phyloP scores from a whole-genome alignment of 2,113 vertebrate genomes.

The Cichladusa arquata region DNA sequence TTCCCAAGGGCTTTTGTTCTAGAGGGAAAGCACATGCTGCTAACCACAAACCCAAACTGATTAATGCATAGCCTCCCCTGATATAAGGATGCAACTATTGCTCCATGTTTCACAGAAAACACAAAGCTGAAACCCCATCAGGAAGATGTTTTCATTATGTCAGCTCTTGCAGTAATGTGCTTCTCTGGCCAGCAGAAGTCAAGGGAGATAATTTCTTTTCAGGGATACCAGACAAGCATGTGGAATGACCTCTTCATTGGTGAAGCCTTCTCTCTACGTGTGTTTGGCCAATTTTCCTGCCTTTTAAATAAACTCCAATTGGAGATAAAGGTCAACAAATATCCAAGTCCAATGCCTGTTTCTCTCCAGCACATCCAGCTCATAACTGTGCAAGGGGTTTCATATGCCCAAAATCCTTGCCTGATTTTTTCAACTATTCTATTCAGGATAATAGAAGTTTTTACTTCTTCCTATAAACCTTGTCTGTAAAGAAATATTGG shows the following conservation, averaged over 20 bases:
- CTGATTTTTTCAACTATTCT: background rate
- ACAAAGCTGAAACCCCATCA: background rate
- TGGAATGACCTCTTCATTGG: background rate
- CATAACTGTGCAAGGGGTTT: background rate
- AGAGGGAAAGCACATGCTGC: background rate
- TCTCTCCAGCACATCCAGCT: background rate
- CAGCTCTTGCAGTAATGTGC: background rate
- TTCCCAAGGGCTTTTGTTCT: background rate
- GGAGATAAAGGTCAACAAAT: background rate
- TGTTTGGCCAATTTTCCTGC: background rate
- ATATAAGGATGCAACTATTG: background rate
- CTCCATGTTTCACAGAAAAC: background rate
- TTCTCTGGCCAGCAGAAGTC: background rate
- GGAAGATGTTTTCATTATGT: background rate
- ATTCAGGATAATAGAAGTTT: background rate
- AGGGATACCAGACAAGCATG: background rate
- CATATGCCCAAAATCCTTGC: background rate
- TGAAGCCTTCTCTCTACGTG: background rate
- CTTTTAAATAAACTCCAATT: background rate
- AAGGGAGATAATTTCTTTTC: background rate
- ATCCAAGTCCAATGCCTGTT: background rate
- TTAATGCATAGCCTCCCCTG: background rate
- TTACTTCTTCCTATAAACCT: background rate
- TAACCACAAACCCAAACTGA: background rate
- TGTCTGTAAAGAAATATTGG: background rate